These are phyloP conservation scores for Lithosia quadra DNA, from an alignment of 2,888 invertebrate genomes.

Conservation along the genomic window DNA sequence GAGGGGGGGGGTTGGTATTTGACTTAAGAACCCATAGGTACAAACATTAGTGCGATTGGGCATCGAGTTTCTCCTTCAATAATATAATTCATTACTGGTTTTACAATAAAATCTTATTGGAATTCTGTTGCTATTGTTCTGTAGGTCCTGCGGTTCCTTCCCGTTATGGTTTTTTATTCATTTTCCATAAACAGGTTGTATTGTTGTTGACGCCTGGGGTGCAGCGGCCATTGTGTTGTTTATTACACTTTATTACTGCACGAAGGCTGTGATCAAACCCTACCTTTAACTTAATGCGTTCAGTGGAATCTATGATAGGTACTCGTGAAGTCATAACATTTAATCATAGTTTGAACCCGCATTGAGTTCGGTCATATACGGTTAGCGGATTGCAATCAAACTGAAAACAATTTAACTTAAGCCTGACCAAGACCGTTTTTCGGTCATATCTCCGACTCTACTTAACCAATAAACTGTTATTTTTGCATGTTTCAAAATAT, in stretches of 20 bases:
- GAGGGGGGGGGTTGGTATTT: too few relatives aligned
- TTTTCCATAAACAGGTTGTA: constrained; percentile 18
- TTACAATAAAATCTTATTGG: constrained; percentile 13
- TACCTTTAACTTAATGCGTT: background rate
- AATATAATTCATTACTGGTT: constrained; percentile 2
- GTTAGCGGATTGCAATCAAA: too few relatives aligned
- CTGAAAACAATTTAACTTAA: too few relatives aligned
- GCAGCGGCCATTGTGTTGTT: constrained; percentile 1
- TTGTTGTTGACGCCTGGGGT: constrained; percentile 21
- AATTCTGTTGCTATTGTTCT: constrained; percentile 18
- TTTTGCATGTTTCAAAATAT: too few relatives aligned
- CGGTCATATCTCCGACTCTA: too few relatives aligned
- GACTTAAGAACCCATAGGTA: too few relatives aligned
- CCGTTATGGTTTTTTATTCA: constrained; percentile 11
- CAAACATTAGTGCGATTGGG: too few relatives aligned
- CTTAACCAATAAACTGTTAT: too few relatives aligned
- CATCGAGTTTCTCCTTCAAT: background rate
- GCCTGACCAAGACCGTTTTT: too few relatives aligned
- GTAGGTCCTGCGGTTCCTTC: background rate
- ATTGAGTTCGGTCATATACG: too few relatives aligned
- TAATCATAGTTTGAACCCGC: too few relatives aligned
- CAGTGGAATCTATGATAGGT: background rate
- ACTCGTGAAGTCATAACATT: too few relatives aligned
- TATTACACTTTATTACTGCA: constrained; percentile 15
- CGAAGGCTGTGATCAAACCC: constrained; percentile 8